Evolutionary conservation across 2,888 invertebrate species (phyloP), one percentile per base, ranked within the genome.

Genomic region (Hirtodrosophila histrioides): DNA sequence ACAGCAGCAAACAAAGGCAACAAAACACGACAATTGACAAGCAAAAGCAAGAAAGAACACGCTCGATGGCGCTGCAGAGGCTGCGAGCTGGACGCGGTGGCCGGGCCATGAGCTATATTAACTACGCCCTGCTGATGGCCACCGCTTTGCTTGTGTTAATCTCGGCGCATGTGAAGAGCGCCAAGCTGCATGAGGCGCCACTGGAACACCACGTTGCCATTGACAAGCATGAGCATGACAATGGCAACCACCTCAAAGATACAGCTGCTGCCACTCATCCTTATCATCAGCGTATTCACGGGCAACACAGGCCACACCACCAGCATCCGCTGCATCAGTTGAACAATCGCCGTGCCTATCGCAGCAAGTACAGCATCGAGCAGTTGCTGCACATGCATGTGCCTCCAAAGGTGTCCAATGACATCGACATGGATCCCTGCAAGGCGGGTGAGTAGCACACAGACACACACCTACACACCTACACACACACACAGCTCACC

Each of bases 391-490:
- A 92, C 55, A 93, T 92, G 56, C 92, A 93, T 74, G 96, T 95
- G 44, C 93, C 93, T 67, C 74, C 76, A 53, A 94, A 94, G 89
- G 93, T 94, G 64, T 96, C 95, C 43, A 93, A 93, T 70, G 97
- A 97, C 90, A 92, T 95, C 73, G 95, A 97, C 90, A 92, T 96
- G 93, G 97, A 97, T 92, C 95, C 97, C 57, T 97, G 97, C 92
- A 97, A 97, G 93, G 95, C 96, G 90, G 95, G 97, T 97, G 92
- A 94, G 94, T 92, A 23, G 17, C 12, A 37, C 33, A 41, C 27
- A 27, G 0, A 27, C 27, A 7, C 9, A 31, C 31, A 31, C 31
- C 31, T 31, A 3, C 31, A 31, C 31, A 31, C 27, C 27, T 31
- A 0, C 3, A 3, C 31, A 4, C 7, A 31, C 6, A 3, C 27